Evolutionary conservation across 1,140 invertebrate species (phyloP), one percentile per base, ranked within the genome.

Genomic region (Eriocheir sinensis): DNA sequence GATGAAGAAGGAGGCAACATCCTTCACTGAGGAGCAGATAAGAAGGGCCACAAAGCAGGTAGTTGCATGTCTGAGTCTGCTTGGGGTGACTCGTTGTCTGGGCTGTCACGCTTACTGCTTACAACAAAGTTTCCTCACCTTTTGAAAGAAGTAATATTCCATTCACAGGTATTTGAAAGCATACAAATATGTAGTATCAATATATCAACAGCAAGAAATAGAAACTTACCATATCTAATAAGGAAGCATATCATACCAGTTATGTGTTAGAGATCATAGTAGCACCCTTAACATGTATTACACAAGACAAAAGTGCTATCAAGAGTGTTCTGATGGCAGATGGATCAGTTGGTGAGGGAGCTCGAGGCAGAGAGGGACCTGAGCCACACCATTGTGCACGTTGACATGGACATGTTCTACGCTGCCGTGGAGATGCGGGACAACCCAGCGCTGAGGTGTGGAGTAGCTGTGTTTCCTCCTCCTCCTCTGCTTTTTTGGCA

Each of bases 321-420:
- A 81, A n/a, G n/a, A n/a, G 15, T 88, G 8, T 1, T 40, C 15
- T 32, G 0, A 21, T 21, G 38, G n/a, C 93, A 94, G 93, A 94
- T 94, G 93, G 93, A 94, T 36, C 88, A 94, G 32, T 41, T 94
- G 34, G 32, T 94, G 15, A 36, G 83, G 27, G 93, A 94, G 81
- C 89, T 94, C 9, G 93, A 94, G n/a, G 6, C 72, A 2, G 53
- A 48, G 38, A 93, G 97, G 94, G 97, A 97, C 96, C 96, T 98
- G 12, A 96, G 95, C 92, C 96, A 96, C n/a, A 97, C 96, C 17
- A 97, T 98, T 95, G 97, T 98, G 12, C 98, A 98, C 95, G 96
- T 98, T 86, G 98, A 98, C 96, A 98, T 98, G 97, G 98, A 98
- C 96, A 97, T 97, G 17, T 98, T 97, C 96, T 98, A 97, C 96